Evolutionary conservation across 2,888 invertebrate species (phyloP).

Genomic region (Heliconius ismenius): DNA sequence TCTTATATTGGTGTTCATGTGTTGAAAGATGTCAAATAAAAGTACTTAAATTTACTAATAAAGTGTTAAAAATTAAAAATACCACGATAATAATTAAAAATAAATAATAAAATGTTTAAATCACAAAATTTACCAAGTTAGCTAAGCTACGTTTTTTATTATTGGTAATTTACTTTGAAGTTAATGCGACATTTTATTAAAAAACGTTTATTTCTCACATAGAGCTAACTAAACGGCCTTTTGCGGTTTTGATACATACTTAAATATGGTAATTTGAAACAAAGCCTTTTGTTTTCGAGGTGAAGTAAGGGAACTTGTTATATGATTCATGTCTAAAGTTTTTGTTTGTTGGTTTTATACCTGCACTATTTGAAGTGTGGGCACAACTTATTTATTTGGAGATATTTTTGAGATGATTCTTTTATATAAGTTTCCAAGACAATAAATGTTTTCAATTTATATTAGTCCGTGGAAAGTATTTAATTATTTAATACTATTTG

Average conservation of each 20-base stretch:
- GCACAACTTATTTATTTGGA: neutral
- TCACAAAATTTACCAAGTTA: no score
- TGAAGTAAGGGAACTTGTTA: neutral
- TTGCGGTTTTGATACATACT: neutral
- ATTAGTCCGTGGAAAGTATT: no score
- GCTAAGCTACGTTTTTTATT: neutral
- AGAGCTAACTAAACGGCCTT: neutral
- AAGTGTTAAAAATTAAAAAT: no score
- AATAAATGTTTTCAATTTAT: no score
- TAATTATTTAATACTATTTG: no score
- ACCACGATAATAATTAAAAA: no score
- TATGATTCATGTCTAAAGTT: neutral
- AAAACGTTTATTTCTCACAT: neutral
- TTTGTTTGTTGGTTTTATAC: neutral
- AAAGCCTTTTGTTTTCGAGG: neutral
- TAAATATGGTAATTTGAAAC: neutral
- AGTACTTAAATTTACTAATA: neutral
- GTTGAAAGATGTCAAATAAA: neutral
- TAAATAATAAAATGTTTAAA: no score
- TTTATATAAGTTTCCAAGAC: no score
- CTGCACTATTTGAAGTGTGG: neutral
- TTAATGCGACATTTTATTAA: neutral
- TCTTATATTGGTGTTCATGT: neutral
- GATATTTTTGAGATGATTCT: neutral
- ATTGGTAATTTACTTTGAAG: neutral